Evolutionary conservation across 2,888 invertebrate genomes (phyloP), one percentile per base, ranked within the genome.

Genomic region (Himalopsyche kuldschensis): DNA sequence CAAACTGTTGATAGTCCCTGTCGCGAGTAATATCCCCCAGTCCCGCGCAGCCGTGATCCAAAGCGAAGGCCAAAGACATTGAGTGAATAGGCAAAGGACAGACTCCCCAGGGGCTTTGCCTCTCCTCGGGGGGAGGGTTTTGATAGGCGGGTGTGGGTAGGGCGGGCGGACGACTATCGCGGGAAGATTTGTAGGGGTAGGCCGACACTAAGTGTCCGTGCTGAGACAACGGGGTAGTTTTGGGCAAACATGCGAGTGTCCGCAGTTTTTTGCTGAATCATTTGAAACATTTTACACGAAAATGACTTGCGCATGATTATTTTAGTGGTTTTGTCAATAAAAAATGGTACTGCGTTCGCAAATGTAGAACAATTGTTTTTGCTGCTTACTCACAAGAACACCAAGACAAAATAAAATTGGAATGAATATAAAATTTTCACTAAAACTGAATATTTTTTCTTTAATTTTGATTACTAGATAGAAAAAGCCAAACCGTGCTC

Each of bases 31-130:
- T 35, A 77, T 35, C 77, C 77, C 32, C 24, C 15, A 31, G 32
- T 31, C 55, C 31, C 81, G 55, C 55, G 55, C 55, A 55, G 55
- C 83, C 79, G 90, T 90, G 90, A 90, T 91, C 91, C 91, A 90
- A 91, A 91, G 91, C 91, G 90, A 91, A 92, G 92, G 92, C 91
- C 92, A 92, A 91, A 91, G 91, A 92, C 91, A 92, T 92, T 92
- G 92, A 88, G 89, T 88, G 89, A 89, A 89, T 88, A 88, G 88
- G 88, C 92, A 93, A 93, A 93, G 92, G 93, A 93, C 89, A 93
- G 93, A 93, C 93, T 93, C 93, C 93, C 93, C 88, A 87, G 93
- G 92, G 93, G 88, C 86, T 86, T 90, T 91, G 91, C 90, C 91
- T 91, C 91, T 41, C 91, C 83, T 78, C 32, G 63, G 48, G 78